Evolutionary conservation across 2,113 vertebrate species (phyloP).

Genomic region (Sterna hirundo): DNA sequence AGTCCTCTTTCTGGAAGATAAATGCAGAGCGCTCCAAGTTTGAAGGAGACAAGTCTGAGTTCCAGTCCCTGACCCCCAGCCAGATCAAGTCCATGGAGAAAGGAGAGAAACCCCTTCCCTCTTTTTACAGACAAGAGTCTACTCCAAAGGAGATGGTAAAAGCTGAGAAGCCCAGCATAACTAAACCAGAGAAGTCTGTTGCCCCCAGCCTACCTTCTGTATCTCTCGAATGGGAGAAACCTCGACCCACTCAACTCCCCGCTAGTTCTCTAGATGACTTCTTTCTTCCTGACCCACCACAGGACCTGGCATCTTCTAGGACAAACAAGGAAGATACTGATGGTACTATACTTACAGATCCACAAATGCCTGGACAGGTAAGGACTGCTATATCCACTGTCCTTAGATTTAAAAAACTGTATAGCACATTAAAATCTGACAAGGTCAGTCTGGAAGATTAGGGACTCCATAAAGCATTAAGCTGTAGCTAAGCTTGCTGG

Average conservation of each 20-base stretch:
- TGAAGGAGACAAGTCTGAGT: slow-evolving; percentile 87
- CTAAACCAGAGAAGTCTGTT: slow-evolving; percentile 63
- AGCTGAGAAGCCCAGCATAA: slow-evolving; percentile 73
- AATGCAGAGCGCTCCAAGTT: slow-evolving; percentile 89
- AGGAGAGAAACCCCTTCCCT: slow-evolving; percentile 89
- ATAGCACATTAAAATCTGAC: background rate
- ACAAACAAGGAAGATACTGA: slow-evolving; percentile 59
- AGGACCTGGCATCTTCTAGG: slow-evolving; percentile 30
- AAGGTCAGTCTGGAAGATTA: background rate
- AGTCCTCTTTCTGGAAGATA: slow-evolving; percentile 94
- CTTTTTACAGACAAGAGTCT: slow-evolving; percentile 85
- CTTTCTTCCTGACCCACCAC: slow-evolving; percentile 66
- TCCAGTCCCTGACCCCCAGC: slow-evolving; percentile 93
- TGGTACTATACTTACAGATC: slow-evolving; percentile 52
- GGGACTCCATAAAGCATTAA: background rate
- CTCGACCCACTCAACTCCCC: slow-evolving; percentile 76
- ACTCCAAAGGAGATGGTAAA: slow-evolving; percentile 68
- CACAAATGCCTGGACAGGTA: slow-evolving; percentile 83
- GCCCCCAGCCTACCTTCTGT: slow-evolving; percentile 53
- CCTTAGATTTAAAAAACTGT: background rate
- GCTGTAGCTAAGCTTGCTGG: background rate
- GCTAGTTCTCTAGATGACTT: slow-evolving; percentile 75
- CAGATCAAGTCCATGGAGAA: slow-evolving; percentile 98
- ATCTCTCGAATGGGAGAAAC: slow-evolving; percentile 76
- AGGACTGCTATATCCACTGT: background rate